Base-by-base conservation (phyloP, 1,140 invertebrate species). In the Nylanderia fulva region DNA sequence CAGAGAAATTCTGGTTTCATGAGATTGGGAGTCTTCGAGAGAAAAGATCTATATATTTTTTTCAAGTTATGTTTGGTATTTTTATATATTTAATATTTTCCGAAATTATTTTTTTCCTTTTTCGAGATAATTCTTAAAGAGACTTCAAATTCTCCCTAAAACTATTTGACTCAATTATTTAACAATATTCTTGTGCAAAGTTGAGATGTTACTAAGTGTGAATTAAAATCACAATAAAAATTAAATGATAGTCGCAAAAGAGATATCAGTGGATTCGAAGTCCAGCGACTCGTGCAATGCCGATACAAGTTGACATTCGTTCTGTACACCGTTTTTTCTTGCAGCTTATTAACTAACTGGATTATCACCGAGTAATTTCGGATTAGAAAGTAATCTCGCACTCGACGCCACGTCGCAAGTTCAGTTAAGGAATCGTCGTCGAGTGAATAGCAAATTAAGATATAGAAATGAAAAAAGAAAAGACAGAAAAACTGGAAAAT, bases 311-410 rank as follows among this genome's bases (percentile, higher is more conserved):
- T 21, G 36, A 80, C 11, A 71, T 42, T 21, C 45, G 9, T 68
- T 48, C 27, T 45, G 8, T 45, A 36, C n/a, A 21, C 61, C 15
- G 39, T 69, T 76, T 76, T 76, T 71, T 76, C 72, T 63, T 27
- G 54, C 66, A 82, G 80, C 64, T 87, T 87, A 84, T 48, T 48
- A 48, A 48, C 85, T 89, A 87, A 86, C 84, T 71, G 72, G 85
- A 88, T 90, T 88, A 88, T 75, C 71, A 52, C 24, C 54, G 66
- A 85, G 71, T 89, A 89, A 89, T 88, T 89, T 88, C 84, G 89
- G 88, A 89, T 89, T 90, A 88, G 88, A 90, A 90, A 87, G 72
- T 85, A 86, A 86, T 85, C 64, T 54, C 36, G 61, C 36, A 36
- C 8, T 21, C 21, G n/a, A 56, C 71, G 27, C 69, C 63, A 69